These are phyloP conservation scores for Centropristis striata DNA, from an alignment of 2,113 vertebrate species.

Conservation along the genomic window DNA sequence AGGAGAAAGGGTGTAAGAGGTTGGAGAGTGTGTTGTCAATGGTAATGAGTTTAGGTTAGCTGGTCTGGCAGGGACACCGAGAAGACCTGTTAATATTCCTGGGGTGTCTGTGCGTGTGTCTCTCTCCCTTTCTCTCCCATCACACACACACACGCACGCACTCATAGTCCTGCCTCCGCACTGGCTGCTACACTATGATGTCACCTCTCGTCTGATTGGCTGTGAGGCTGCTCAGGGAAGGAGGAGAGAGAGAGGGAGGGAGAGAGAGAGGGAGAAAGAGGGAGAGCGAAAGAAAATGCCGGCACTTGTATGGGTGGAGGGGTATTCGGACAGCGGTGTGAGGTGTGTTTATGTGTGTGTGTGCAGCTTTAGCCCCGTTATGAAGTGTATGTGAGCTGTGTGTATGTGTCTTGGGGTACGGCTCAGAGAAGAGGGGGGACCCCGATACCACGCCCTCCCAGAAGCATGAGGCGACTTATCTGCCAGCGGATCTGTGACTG, in stretches of 20 bases:
- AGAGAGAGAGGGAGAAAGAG: conserved; percentile 44
- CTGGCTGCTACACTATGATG: conserved; percentile 95
- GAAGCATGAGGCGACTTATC: conserved; percentile 98
- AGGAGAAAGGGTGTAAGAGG: not conserved
- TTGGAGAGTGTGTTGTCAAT: conserved; percentile 47
- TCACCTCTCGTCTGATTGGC: conserved; percentile 94
- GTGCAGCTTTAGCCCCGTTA: conserved; percentile 46
- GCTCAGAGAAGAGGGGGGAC: conserved; percentile 75
- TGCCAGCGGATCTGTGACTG: conserved; percentile 99
- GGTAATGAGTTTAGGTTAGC: conserved; percentile 70
- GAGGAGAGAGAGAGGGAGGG: conserved; percentile 85
- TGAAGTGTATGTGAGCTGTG: conserved; percentile 64
- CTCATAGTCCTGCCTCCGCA: conserved; percentile 87
- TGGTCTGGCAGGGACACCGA: conserved; percentile 59
- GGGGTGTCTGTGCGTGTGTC: conserved; percentile 78
- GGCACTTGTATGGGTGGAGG: conserved; percentile 76
- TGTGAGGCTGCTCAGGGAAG: conserved; percentile 87
- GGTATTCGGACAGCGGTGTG: conserved; percentile 47
- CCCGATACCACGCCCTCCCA: conserved; percentile 77
- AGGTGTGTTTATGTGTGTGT: conserved; percentile 6
- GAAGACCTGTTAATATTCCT: conserved; percentile 84
- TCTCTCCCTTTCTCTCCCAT: conserved; percentile 44
- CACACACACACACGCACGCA: conserved; percentile 53
- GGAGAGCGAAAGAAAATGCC: conserved; percentile 82
- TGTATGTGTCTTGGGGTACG: conserved; percentile 76